Percentiles rank a stretch among this genome's conserved stretches.
Evolutionary conservation across 2,888 invertebrate genomes (phyloP).

Genomic region (Phengaris alcon): DNA sequence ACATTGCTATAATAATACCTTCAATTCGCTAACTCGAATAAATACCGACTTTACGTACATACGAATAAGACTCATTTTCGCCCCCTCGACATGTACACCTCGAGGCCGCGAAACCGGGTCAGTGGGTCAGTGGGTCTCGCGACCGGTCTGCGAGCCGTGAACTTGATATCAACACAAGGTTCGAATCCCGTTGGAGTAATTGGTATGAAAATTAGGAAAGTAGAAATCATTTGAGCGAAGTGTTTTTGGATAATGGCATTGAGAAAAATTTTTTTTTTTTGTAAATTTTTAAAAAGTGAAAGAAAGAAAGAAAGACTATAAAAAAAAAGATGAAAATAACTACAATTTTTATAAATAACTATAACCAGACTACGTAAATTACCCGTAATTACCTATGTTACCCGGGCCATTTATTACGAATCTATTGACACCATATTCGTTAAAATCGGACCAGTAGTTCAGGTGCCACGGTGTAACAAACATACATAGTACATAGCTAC

Average conservation of each 20-base stretch:
- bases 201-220: neutral
- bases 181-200: constrained; percentile 43
- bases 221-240: neutral
- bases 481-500: too few species aligned
- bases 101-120: constrained; percentile 45
- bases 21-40: neutral
- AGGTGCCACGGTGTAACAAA: too few species aligned
- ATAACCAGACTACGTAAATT: too few species aligned
- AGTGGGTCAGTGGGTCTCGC: constrained; percentile 47
- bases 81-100: constrained; percentile 31
- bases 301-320: neutral
- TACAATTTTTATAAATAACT: neutral
- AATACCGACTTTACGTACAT: neutral
- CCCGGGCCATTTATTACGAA: too few species aligned
- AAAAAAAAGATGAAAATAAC: neutral
- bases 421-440: too few species aligned
- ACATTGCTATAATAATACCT: neutral
- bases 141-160: constrained; percentile 60
- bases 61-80: constrained; percentile 17
- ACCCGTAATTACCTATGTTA: too few species aligned
- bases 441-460: too few species aligned
- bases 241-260: too few species aligned
- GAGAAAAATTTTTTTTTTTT: neutral
- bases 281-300: too few species aligned
- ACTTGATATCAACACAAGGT: constrained; percentile 67